phyloP scores from a whole-genome alignment of 2,113 vertebrate genomes.

The Nibea coibor region DNA sequence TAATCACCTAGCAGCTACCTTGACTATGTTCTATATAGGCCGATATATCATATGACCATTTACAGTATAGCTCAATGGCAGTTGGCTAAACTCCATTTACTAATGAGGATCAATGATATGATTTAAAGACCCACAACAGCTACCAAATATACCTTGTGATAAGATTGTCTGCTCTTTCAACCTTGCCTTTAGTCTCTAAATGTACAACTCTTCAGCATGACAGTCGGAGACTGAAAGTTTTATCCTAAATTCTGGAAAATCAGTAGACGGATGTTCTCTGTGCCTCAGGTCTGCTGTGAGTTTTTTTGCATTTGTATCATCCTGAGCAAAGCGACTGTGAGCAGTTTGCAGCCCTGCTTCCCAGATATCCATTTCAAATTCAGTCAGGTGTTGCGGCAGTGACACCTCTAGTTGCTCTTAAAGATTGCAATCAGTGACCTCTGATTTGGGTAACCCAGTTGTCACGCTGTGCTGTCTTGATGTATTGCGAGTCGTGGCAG shows the following conservation, averaged over 20 bases:
- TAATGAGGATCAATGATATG: background rate
- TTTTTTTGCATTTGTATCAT: conserved; percentile 39
- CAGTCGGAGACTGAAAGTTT: conserved; percentile 5
- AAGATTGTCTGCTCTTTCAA: background rate
- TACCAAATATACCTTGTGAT: background rate
- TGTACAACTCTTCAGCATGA: background rate
- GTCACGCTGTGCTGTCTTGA: conserved; percentile 69
- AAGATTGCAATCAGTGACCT: conserved; percentile 82
- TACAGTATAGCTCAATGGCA: too few relatives aligned
- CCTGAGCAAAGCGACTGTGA: conserved; percentile 25
- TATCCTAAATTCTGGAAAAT: conserved; percentile 11
- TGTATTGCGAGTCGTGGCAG: conserved; percentile 57
- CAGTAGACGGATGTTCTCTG: conserved; percentile 9
- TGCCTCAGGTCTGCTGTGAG: conserved; percentile 24
- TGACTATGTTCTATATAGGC: background rate
- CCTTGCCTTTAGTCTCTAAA: background rate
- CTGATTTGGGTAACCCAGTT: conserved; percentile 75
- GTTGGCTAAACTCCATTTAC: too few relatives aligned
- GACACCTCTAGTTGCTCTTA: conserved; percentile 79
- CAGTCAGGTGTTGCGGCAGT: conserved; percentile 70
- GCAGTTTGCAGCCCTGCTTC: conserved; percentile 49
- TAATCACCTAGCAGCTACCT: conserved; percentile 5
- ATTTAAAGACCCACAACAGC: background rate
- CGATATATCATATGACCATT: too few relatives aligned
- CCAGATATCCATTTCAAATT: conserved; percentile 72